phyloP scores from a whole-genome alignment of 2,113 vertebrate species.

The Athene noctua region DNA sequence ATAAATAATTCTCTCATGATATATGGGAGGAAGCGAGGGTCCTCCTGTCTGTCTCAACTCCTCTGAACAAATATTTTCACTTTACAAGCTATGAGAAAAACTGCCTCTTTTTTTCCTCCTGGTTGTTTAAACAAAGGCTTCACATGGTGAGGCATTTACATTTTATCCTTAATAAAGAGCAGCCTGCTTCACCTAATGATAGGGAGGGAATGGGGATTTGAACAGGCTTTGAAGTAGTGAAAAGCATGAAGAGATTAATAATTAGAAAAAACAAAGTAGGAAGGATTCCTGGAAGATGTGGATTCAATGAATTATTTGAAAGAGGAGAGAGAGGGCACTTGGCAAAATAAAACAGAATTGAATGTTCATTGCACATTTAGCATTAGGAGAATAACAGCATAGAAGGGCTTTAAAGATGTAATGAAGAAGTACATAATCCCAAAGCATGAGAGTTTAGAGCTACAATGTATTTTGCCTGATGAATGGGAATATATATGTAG shows the following conservation, averaged over 20 bases:
- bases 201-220: background rate
- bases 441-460: background rate
- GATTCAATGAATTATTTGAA: slow-evolving; percentile 21
- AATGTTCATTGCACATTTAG: background rate
- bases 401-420: background rate
- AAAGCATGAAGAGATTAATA: slow-evolving; percentile 10
- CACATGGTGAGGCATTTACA: background rate
- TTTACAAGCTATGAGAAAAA: background rate
- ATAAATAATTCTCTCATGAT: background rate
- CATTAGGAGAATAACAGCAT: background rate
- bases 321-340: background rate
- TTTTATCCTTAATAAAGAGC: slow-evolving; percentile 5
- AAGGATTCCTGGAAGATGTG: slow-evolving; percentile 41
- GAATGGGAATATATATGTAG: background rate
- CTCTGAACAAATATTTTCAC: background rate
- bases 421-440: background rate
- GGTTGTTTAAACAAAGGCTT: background rate
- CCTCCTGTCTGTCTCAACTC: background rate
- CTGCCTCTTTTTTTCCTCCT: background rate
- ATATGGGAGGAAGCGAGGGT: background rate
- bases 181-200: background rate
- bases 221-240: background rate
- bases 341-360: background rate
- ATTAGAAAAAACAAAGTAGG: background rate
- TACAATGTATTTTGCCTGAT: background rate